Percentiles rank a stretch among this genome's conserved stretches.
phyloP scores from a whole-genome alignment of 2,888 invertebrate species.

The Ypsolopha sequella region DNA sequence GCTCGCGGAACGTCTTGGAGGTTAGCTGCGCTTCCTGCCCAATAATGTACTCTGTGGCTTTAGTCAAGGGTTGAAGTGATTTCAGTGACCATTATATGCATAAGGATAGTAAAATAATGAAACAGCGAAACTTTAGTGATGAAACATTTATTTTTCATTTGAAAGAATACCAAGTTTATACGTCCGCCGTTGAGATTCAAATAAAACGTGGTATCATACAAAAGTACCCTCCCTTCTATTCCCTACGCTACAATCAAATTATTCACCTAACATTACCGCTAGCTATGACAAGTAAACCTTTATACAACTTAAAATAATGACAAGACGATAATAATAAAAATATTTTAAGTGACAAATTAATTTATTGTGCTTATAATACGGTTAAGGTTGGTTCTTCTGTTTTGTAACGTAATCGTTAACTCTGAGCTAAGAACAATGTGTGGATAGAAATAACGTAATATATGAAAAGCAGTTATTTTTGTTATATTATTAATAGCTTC shows the following conservation, averaged over 20 bases:
- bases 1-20: too few relatives aligned
- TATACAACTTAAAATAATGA: slow-evolving; percentile 70
- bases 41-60: too few relatives aligned
- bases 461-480: too few relatives aligned
- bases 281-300: slow-evolving; percentile 17
- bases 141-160: slow-evolving; percentile 70
- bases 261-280: slow-evolving; percentile 5
- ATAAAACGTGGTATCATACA: slow-evolving; percentile 64
- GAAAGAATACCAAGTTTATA: slow-evolving; percentile 68
- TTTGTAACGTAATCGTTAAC: too few relatives aligned
- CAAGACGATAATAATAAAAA: slow-evolving; percentile 62
- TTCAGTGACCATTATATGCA: too few relatives aligned
- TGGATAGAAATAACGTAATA: too few relatives aligned
- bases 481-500: too few relatives aligned
- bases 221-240: slow-evolving; percentile 20
- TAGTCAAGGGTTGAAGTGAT: too few relatives aligned
- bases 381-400: slow-evolving; percentile 13
- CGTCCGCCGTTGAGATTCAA: slow-evolving; percentile 67
- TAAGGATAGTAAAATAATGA: too few relatives aligned
- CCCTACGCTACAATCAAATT: slow-evolving; percentile 6
- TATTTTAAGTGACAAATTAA: slow-evolving; percentile 42
- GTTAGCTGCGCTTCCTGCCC: too few relatives aligned
- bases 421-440: too few relatives aligned
- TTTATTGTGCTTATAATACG: slow-evolving; percentile 63
- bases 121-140: slow-evolving; percentile 38